Evolutionary conservation across 2,797 vertebrate genomes (phyloP), one percentile per base, ranked within the genome.

Genomic region (Chanos chanos): DNA sequence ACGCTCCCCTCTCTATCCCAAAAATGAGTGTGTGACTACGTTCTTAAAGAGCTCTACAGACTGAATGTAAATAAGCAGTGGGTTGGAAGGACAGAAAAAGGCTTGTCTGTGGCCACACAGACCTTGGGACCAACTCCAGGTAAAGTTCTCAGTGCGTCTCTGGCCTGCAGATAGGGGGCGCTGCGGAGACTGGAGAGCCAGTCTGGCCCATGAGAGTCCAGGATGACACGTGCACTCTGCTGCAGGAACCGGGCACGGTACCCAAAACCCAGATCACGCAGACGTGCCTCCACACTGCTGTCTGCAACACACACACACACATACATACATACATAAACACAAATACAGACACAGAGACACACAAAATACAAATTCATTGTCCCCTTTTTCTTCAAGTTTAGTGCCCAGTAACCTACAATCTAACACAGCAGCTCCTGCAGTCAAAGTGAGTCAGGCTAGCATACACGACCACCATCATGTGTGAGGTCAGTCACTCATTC

Each of bases 41-140:
- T n/a, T n/a, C n/a, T n/a, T n/a, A n/a, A n/a, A n/a, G n/a, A n/a
- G n/a, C n/a, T n/a, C n/a, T n/a, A n/a, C 41, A 5, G 28, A 41
- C 15, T 54, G 13, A 54, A 53, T 34, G 21, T 15, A 36, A n/a
- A 61, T 9, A n/a, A n/a, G n/a, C n/a, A 22, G 7, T 25, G 19
- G 27, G 41, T 31, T 41, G 2, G 18, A 13, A 24, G 7, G 7
- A 6, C 30, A 34, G 25, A 31, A 7, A 1, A 22, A 16, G 15
- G 18, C 33, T 16, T 3, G 4, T 12, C 28, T 10, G 28, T 39
- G 25, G 3, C 28, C 28, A 13, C 7, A 44, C 21, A 66, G 59
- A 95, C 96, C 92, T 97, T 98, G 40, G 81, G 62, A 19, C 95
- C 96, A 4, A 99, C 95, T 0, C 96, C 96, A 0, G 96, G 93